Evolutionary conservation across 2,797 vertebrate genomes (phyloP).

Genomic region (Bradypus variegatus): DNA sequence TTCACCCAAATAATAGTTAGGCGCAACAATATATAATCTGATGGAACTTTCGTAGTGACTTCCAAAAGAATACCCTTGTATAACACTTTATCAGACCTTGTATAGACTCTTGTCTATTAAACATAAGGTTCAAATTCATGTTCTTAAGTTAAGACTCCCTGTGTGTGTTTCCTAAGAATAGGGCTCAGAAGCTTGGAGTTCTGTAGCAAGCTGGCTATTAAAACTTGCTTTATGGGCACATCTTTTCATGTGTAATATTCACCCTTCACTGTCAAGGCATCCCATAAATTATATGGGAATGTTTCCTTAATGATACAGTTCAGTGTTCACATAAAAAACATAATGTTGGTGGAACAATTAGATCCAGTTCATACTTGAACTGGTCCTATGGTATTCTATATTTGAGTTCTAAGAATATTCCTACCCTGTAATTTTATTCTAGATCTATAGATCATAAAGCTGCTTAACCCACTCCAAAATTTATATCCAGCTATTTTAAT

Average conservation of each 20-base stretch:
- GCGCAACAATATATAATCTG: not conserved
- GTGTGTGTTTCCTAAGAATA: not conserved
- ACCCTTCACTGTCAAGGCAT: slow-evolving; percentile 46
- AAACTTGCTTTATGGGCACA: not conserved
- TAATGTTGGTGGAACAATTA: slow-evolving; percentile 27
- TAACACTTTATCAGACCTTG: not conserved
- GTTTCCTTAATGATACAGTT: slow-evolving; percentile 50
- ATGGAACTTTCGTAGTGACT: not conserved
- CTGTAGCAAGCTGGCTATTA: slow-evolving; percentile 6
- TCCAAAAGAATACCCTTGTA: not conserved
- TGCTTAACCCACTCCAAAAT: slow-evolving; percentile 41
- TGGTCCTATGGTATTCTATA: not conserved
- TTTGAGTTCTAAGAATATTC: slow-evolving; percentile 47
- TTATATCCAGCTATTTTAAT: slow-evolving; percentile 23
- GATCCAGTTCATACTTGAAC: slow-evolving; percentile 47
- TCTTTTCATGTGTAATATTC: slow-evolving; percentile 15
- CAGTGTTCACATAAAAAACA: slow-evolving; percentile 50
- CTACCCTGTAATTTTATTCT: slow-evolving; percentile 51
- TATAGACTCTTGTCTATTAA: not conserved
- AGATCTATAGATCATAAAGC: slow-evolving; percentile 36
- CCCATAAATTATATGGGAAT: slow-evolving; percentile 52
- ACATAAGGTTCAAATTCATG: not conserved
- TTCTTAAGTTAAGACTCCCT: not conserved
- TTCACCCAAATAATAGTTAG: not conserved
- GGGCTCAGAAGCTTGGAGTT: not conserved